These are phyloP conservation scores for Oxygymnocypris stewartii DNA, from an alignment of 2,113 vertebrate species.

Conservation along the genomic window DNA sequence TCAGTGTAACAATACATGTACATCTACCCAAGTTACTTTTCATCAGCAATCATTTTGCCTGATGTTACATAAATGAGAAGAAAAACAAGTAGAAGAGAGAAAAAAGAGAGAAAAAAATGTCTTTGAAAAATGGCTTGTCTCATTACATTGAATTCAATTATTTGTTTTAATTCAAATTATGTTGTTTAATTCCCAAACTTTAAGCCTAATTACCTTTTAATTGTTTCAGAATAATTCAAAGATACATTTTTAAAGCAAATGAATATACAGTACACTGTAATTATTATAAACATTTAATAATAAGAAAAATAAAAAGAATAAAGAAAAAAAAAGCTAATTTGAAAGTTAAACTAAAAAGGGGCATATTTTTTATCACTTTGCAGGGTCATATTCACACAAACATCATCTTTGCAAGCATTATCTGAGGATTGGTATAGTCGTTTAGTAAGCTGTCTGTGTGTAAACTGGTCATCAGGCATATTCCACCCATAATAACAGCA, in stretches of 20 bases:
- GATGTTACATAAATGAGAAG: neutral
- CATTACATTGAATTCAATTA: neutral
- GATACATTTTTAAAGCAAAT: neutral
- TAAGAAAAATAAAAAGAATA: neutral
- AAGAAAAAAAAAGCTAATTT: neutral
- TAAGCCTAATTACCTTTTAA: neutral
- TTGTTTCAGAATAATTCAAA: neutral
- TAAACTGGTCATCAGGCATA: neutral
- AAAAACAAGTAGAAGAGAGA: neutral
- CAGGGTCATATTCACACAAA: neutral
- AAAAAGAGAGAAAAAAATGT: neutral
- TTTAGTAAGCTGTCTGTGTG: neutral
- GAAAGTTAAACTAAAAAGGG: neutral
- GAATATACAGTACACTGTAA: neutral
- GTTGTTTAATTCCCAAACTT: neutral
- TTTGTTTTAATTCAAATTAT: neutral
- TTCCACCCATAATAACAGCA: constrained; percentile 8
- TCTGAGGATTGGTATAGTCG: neutral
- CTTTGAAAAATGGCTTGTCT: neutral
- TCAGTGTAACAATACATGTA: too few species aligned
- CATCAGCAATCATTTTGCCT: neutral
- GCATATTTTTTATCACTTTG: neutral
- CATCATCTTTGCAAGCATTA: neutral
- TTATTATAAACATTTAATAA: neutral
- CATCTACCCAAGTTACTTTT: neutral